Base-by-base conservation (phyloP, 2,797 vertebrate genomes). In the Halcyon leucocephala region DNA sequence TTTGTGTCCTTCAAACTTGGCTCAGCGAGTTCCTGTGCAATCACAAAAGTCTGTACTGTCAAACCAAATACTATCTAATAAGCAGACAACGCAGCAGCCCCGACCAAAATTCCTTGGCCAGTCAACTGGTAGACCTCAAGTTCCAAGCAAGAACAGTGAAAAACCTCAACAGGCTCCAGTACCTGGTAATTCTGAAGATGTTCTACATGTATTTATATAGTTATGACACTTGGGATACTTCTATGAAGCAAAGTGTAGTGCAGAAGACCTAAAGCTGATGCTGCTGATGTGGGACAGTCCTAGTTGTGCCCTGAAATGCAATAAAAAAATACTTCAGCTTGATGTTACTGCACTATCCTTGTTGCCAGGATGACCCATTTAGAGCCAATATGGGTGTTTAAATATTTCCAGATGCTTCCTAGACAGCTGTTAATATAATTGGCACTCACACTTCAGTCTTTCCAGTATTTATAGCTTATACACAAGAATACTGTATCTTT, bases 1-100 rank as follows among this genome's bases (percentile, higher is more conserved):
- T 57, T 82, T 99, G 6, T 98, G 98, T 44, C 70, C 98, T 57
- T 98, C 98, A 5, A 99, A 99, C 76, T 97, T 98, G 39, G 97
- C 98, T 9, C 99, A 98, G 92, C 97, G 98, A 19, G 76, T 98
- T 55, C 98, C 98, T 65, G 89, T 91, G 31, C 96, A 93, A 11
- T 73, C 98, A 7, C 98, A 98, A 51, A 98, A 98, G 71, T 7
- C 95, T 5, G n/a, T 6, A 0, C 11, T 39, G 22, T 25, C 96
- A 7, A 67, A 48, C 87, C 97, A 97, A 41, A 98, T 97, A 73
- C 77, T 28, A 1, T 54, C 49, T 44, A 92, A 48, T 28, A 96
- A 62, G 20, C 81, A 84, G 25, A 26, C 82, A 65, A 60, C 25
- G 0, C 83, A 97, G 82, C 97, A 95, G 26, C 86, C 55, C 19